A percentile compares a stretch with the other conserved stretches of the same genome.
Evolutionary conservation across 2,888 invertebrate species (phyloP).

Genomic region (Amaurobius ferox): DNA sequence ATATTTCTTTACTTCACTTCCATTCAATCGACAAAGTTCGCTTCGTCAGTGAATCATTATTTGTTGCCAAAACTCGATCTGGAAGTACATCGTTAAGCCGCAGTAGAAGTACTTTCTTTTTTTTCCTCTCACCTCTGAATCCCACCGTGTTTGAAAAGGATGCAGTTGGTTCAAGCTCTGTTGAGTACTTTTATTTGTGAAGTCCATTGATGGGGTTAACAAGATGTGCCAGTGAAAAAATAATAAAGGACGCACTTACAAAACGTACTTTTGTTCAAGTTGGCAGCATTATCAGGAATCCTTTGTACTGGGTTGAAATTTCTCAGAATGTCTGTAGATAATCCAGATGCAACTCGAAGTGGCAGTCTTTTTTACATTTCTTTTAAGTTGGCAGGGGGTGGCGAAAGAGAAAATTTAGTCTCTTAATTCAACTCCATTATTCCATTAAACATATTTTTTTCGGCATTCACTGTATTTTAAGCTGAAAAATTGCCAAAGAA

Average conservation of each 20-base stretch:
- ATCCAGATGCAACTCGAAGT: background rate
- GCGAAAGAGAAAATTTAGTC: too few relatives aligned
- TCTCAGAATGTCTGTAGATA: background rate
- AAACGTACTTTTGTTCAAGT: conserved; percentile 14
- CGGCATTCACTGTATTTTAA: too few relatives aligned
- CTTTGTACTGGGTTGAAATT: background rate
- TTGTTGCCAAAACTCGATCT: conserved; percentile 52
- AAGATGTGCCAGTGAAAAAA: conserved; percentile 26
- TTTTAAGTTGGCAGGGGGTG: too few relatives aligned
- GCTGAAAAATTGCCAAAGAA: too few relatives aligned
- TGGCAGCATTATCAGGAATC: background rate
- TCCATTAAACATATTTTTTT: too few relatives aligned
- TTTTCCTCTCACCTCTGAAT: conserved; percentile 24
- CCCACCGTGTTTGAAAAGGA: conserved; percentile 26
- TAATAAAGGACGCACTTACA: background rate
- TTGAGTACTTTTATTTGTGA: conserved; percentile 62
- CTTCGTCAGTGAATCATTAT: conserved; percentile 52
- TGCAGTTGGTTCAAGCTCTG: conserved; percentile 53
- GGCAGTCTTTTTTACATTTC: background rate
- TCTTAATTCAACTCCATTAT: too few relatives aligned
- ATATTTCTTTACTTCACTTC: conserved; percentile 45
- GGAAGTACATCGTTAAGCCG: conserved; percentile 60
- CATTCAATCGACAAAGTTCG: conserved; percentile 27
- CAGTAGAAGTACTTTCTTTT: conserved; percentile 44
- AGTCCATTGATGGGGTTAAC: conserved; percentile 54